phyloP scores from a whole-genome alignment of 2,113 vertebrate species.

The Melanerpes aurifrons region DNA sequence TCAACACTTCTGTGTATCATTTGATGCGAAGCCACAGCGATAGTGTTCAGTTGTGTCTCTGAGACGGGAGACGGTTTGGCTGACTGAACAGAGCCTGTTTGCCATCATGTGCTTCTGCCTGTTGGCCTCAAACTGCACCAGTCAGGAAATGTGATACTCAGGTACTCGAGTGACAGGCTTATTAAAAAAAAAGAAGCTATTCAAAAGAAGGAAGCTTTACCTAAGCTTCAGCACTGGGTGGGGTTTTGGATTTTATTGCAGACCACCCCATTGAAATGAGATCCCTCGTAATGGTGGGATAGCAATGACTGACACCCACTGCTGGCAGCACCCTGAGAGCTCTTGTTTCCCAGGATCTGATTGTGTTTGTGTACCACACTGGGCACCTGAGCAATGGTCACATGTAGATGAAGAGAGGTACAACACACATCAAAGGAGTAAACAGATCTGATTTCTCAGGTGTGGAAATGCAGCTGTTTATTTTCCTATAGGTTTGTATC shows the following conservation, averaged over 20 bases:
- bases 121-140: not conserved
- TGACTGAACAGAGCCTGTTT: not conserved
- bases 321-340: not conserved
- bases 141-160: not conserved
- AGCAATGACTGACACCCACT: not conserved
- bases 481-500: not conserved
- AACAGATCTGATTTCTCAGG: not conserved
- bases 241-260: not conserved
- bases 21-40: not conserved
- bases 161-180: accelerated
- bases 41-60: not conserved
- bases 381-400: not conserved
- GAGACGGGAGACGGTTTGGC: not conserved
- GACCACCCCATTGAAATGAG: not conserved
- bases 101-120: not conserved
- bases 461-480: not conserved
- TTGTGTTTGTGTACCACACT: too few relatives aligned
- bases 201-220: not conserved
- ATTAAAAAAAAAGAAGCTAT: not conserved
- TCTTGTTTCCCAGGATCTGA: not conserved
- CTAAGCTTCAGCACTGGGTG: not conserved
- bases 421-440: not conserved
- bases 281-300: not conserved
- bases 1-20: not conserved
- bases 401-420: not conserved